These are phyloP conservation scores for Castor canadensis DNA, from an alignment of 2,113 vertebrate genomes.

Conservation along the genomic window DNA sequence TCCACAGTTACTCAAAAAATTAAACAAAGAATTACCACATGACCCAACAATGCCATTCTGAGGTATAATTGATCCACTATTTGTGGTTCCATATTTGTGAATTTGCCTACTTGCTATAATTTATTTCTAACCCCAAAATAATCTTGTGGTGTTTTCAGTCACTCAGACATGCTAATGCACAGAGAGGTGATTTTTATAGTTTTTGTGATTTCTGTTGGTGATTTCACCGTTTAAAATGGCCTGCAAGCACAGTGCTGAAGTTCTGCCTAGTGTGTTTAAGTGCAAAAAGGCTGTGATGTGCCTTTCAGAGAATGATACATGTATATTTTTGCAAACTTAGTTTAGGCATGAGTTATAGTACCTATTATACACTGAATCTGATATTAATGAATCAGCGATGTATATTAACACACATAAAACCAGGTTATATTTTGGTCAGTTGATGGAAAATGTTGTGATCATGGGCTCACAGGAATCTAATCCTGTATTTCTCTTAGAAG, in stretches of 20 bases:
- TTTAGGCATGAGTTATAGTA: not conserved
- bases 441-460: not conserved
- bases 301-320: not conserved
- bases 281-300: not conserved
- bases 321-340: not conserved
- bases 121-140: not conserved
- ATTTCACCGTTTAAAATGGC: not conserved
- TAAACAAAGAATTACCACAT: not conserved
- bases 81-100: not conserved
- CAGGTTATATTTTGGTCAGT: not conserved
- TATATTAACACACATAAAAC: not conserved
- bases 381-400: not conserved
- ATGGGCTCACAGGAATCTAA: not conserved
- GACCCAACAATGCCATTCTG: not conserved
- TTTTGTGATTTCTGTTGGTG: not conserved
- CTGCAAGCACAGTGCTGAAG: not conserved
- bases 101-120: not conserved
- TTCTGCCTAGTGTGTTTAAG: not conserved
- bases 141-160: not conserved
- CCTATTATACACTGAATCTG: not conserved
- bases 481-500: not conserved
- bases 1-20: not conserved
- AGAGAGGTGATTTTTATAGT: not conserved
- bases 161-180: fast-evolving
- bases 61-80: not conserved